A percentile compares a stretch with the other conserved stretches of the same genome.
phyloP scores from a whole-genome alignment of 2,113 vertebrate species.

The Thalassoma bifasciatum region DNA sequence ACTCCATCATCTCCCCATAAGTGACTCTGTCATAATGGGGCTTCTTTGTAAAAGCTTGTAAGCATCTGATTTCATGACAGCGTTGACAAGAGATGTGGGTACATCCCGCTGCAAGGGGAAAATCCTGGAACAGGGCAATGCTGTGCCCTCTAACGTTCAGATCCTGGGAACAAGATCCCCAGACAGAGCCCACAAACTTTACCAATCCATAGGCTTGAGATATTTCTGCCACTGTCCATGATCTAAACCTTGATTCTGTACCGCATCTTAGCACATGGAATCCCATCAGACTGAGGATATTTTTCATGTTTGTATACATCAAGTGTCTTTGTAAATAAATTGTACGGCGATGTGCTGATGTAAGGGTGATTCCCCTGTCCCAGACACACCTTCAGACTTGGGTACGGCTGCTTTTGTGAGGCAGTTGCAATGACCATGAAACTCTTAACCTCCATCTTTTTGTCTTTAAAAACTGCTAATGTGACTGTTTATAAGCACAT shows the following conservation, averaged over 20 bases:
- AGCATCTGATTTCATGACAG: slow-evolving; percentile 75
- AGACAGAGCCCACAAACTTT: neutral
- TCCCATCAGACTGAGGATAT: too few species aligned
- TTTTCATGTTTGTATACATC: too few species aligned
- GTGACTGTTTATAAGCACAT: too few species aligned
- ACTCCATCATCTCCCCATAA: slow-evolving; percentile 74
- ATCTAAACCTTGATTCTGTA: neutral
- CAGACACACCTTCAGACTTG: too few species aligned
- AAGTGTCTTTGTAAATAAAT: too few species aligned
- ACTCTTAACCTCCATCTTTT: too few species aligned
- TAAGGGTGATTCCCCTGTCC: too few species aligned
- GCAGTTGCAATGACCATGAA: too few species aligned
- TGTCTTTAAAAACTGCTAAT: too few species aligned
- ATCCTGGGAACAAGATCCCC: neutral
- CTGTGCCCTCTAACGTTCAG: neutral
- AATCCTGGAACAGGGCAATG: neutral
- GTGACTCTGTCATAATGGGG: slow-evolving; percentile 75
- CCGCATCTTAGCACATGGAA: too few species aligned
- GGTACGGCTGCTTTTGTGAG: too few species aligned
- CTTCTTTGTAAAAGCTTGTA: slow-evolving; percentile 69
- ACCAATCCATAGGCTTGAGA: neutral
- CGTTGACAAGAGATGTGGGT: slow-evolving; percentile 54
- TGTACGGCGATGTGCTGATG: too few species aligned
- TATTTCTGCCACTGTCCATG: neutral
- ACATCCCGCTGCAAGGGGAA: neutral